phyloP scores from a whole-genome alignment of 2,797 vertebrate species.

The Hirundo rustica region DNA sequence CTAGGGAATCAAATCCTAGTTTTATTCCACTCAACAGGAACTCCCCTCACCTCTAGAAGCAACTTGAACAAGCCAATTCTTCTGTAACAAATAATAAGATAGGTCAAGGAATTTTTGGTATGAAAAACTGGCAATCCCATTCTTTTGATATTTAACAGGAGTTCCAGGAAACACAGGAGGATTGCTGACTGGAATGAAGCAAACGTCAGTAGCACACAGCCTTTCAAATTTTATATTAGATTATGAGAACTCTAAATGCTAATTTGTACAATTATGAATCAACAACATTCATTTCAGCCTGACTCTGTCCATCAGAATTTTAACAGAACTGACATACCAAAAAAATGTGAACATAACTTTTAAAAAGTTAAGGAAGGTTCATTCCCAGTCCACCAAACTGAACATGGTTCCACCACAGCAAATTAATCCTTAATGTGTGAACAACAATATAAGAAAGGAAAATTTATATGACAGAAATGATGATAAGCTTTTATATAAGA shows the following conservation, averaged over 20 bases:
- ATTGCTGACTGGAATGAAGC: slow-evolving; percentile 35
- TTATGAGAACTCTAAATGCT: slow-evolving; percentile 31
- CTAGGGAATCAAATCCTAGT: background rate
- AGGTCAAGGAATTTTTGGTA: slow-evolving; percentile 21
- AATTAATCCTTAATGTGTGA: background rate
- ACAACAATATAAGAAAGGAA: background rate
- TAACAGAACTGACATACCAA: background rate
- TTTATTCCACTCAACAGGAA: background rate
- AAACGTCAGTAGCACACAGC: background rate
- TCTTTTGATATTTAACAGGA: slow-evolving; percentile 29
- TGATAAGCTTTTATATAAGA: background rate
- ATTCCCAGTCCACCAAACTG: background rate
- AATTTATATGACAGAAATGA: background rate
- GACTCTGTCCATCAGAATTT: slow-evolving; percentile 7
- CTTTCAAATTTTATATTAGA: slow-evolving; percentile 19
- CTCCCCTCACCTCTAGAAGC: background rate
- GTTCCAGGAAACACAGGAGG: slow-evolving; percentile 48
- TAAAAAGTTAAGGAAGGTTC: background rate
- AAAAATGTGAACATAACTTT: slow-evolving; percentile 1
- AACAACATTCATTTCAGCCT: slow-evolving; percentile 26
- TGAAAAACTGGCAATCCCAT: background rate
- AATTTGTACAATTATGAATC: slow-evolving; percentile 48
- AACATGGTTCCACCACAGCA: background rate
- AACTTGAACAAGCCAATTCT: background rate
- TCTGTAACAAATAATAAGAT: slow-evolving; percentile 15